Percentiles rank a stretch among this genome's conserved stretches.
These are phyloP conservation scores for Proales similis DNA, from an alignment of 1,140 invertebrate species.

Conservation along the genomic window DNA sequence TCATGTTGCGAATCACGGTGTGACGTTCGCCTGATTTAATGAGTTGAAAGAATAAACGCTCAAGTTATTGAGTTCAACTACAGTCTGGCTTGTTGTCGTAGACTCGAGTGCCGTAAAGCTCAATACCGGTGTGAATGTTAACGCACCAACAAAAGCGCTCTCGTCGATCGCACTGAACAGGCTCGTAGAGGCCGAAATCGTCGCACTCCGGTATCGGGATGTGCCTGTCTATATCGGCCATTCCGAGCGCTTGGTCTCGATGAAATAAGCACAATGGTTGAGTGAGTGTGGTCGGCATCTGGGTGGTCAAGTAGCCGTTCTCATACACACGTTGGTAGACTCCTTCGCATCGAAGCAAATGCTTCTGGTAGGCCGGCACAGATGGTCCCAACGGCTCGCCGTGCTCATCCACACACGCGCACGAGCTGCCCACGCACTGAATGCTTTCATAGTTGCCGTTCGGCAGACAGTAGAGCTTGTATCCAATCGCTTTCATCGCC, in stretches of 20 bases:
- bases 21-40: too few species aligned
- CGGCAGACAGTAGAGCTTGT: constrained; percentile 17
- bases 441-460: constrained; percentile 29
- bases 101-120: constrained; percentile 9
- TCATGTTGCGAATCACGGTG: too few species aligned
- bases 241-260: constrained; percentile 18
- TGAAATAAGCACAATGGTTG: constrained; percentile 26
- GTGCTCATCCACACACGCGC: constrained; percentile 33
- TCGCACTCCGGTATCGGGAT: constrained; percentile 36
- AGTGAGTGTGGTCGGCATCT: constrained; percentile 1
- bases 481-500: not conserved
- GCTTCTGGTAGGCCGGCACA: constrained; percentile 13
- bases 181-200: constrained; percentile 9
- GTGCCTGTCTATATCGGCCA: constrained; percentile 11
- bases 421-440: constrained; percentile 23
- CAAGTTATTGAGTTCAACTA: not conserved
- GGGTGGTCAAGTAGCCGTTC: constrained; percentile 4
- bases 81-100: not conserved
- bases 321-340: constrained; percentile 30
- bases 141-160: constrained; percentile 35
- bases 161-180: constrained; percentile 33
- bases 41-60: too few species aligned
- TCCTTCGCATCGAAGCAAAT: constrained; percentile 32
- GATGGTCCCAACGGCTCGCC: constrained; percentile 30
- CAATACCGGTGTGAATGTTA: constrained; percentile 24